Evolutionary conservation across 2,888 invertebrate genomes (phyloP), one percentile per base, ranked within the genome.

Genomic region (Nineta flava): DNA sequence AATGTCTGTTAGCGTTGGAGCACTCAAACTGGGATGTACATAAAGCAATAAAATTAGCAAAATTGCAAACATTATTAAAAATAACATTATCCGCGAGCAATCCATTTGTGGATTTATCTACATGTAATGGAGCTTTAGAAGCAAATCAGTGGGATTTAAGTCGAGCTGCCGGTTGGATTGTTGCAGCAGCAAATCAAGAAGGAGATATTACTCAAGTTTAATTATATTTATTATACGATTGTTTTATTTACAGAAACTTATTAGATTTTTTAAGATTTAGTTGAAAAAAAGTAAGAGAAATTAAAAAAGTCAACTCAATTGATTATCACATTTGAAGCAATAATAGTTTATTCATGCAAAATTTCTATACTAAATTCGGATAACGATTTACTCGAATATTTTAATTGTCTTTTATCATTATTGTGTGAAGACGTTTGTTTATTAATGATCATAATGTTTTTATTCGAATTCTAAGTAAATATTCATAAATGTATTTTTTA

Each of bases 21-120:
- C 77, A 84, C 53, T 83, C 87, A 49, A 79, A 84, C 53, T 93
- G 94, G 92, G 83, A 92, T 61, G 85, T 93, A 0, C 83, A 90
- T 60, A 80, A 81, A 47, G 92, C 92, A 12, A 90, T 94, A 55
- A 94, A 94, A 63, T 68, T 86, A 53, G 73, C 83, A 17, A 76
- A 81, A 47, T 72, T 88, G 41, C 79, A 79, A 61, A 71, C 73
- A 55, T 61, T 60, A 7, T 38, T 49, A 15, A 49, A 43, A 19
- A 61, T 64, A 48, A 57, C 59, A 9, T 60, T 62, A 49, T 62
- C 63, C 6, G 50, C 50, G 5, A 50, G 47, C 4, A 49, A 47
- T 12, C 52, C 53, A 12, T 52, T 52, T 40, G 50, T 52, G 13
- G 63, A 65, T 52, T 57, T 67, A 48, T 51, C 55, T 16, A 58